Base-by-base conservation (phyloP, 53 echinoderm and acorn worm species). In the Paelopatides confundens region DNA sequence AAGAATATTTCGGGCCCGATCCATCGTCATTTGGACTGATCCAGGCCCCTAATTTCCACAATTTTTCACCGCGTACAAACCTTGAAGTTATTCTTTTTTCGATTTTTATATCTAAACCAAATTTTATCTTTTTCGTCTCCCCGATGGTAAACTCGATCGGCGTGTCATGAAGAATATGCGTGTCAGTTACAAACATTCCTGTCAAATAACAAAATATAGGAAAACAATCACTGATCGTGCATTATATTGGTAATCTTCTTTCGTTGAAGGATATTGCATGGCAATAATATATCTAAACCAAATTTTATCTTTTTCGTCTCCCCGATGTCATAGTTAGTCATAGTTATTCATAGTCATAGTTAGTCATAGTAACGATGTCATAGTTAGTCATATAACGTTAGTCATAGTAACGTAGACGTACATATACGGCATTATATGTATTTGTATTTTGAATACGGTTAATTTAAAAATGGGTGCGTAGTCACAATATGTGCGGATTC, bases 41-140 rank as follows among this genome's bases (percentile, higher is more conserved):
- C 84, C 84, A 83, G 9, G 64, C 84, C n/a, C 63, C 12, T 37
- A 83, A 46, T 24, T 83, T 83, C 84, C 84, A 83, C 14, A 83
- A 62, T 24, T 65, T 83, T 64, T 83, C 65, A 26, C 84, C 84
- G 13, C 65, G 37, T 9, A 83, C 84, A 3, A 23, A 12, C 8
- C 84, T 63, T n/a, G 84, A 83, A 35, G 84, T 83, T 64, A 32
- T 31, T 37, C 35, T 35, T 83, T 43, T 63, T 14, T 64, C 65
- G 29, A 83, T 65, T 5, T 2, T 62, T 34, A 83, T 83, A 63
- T 83, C 63, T n/a, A 83, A 26, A 26, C 31, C 40, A 39, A 83
- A 83, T 36, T 43, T 83, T 2, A 83, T 83, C 62, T 21, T 83
- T 27, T 64, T 83, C 3, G 7, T 65, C 18, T 63, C 31, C 3